Evolutionary conservation across 1,140 invertebrate genomes (phyloP).

Genomic region (Drosophila willistoni): DNA sequence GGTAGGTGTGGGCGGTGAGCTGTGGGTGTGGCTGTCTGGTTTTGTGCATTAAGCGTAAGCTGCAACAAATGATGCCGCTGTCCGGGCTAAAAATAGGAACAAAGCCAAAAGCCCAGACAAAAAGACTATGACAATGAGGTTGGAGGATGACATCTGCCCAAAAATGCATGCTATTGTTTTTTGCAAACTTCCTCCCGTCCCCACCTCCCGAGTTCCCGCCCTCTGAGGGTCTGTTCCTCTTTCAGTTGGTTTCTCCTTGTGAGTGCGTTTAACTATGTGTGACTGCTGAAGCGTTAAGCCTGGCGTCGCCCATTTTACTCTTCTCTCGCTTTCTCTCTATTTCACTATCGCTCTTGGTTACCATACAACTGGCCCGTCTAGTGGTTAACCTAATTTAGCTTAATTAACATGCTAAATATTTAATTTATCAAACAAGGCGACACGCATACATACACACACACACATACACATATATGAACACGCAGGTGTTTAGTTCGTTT

Average conservation of each 20-base stretch:
- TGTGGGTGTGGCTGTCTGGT: conserved; percentile 33
- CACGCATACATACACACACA: conserved; percentile 28
- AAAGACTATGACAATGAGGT: conserved; percentile 34
- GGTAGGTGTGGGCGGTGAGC: not conserved
- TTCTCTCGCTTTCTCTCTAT: not conserved
- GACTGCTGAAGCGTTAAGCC: conserved; percentile 10
- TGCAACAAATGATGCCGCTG: conserved; percentile 61
- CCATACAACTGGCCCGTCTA: conserved; percentile 16
- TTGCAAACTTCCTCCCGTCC: not conserved
- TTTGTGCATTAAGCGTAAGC: conserved; percentile 65
- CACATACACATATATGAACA: conserved; percentile 9
- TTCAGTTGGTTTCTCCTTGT: not conserved
- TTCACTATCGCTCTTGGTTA: not conserved
- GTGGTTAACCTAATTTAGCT: conserved; percentile 78
- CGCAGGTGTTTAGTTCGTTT: conserved; percentile 51
- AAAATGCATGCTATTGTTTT: conserved; percentile 50
- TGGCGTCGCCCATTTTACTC: not conserved
- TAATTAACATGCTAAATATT: conserved; percentile 78
- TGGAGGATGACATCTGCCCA: conserved; percentile 47
- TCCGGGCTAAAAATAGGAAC: conserved; percentile 37
- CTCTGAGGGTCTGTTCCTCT: not conserved
- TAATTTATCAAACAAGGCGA: conserved; percentile 66
- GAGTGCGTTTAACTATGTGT: conserved; percentile 31
- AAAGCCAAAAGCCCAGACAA: conserved; percentile 40
- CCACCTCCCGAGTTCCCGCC: not conserved